Evolutionary conservation across 2,797 vertebrate species (phyloP).

Genomic region (Cryptoprocta ferox): DNA sequence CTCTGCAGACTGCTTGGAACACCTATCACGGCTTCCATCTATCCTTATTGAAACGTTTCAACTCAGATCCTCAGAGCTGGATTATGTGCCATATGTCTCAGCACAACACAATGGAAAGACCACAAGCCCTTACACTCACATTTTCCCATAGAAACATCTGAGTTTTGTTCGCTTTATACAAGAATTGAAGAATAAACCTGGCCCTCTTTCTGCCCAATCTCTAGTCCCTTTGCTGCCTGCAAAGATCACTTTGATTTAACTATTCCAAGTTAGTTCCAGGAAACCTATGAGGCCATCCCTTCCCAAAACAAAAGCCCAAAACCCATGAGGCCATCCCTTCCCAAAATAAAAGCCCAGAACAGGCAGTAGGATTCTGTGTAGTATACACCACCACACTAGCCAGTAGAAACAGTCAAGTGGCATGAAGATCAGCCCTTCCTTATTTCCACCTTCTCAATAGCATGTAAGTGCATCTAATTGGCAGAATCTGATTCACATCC

Average conservation of each 20-base stretch:
- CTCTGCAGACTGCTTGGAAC: background rate
- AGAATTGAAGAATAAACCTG: background rate
- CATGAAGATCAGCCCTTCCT: background rate
- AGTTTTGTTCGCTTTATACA: background rate
- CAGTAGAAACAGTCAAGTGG: background rate
- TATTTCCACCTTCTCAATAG: background rate
- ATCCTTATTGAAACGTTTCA: background rate
- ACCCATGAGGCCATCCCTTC: accelerated
- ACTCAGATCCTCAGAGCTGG: background rate
- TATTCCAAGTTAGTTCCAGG: background rate
- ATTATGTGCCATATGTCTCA: background rate
- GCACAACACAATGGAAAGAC: background rate
- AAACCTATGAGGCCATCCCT: background rate
- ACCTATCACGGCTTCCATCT: background rate
- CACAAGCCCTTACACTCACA: background rate
- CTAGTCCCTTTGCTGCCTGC: background rate
- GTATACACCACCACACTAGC: background rate
- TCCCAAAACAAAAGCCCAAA: background rate
- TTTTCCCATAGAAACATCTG: background rate
- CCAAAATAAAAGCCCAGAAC: background rate
- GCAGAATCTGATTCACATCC: slow-evolving; percentile 6
- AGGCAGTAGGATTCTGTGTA: background rate
- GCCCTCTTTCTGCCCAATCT: background rate
- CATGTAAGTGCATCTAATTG: background rate
- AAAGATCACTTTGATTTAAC: background rate